Percentiles rank a stretch among this genome's conserved stretches.
Evolutionary conservation across 2,888 invertebrate species (phyloP).

Genomic region (Acrobasis suavella): DNA sequence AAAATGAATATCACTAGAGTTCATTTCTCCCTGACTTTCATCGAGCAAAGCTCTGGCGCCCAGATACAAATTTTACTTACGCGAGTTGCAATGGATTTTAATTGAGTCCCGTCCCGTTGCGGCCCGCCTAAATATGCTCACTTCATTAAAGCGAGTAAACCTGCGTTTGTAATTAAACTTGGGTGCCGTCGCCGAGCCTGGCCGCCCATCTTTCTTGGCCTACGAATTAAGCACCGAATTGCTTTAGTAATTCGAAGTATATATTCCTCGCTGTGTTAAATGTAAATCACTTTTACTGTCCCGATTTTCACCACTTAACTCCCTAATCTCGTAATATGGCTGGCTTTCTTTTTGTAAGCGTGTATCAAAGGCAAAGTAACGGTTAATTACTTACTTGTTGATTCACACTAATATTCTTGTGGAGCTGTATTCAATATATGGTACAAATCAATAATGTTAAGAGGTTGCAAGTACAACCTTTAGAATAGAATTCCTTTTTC

Average conservation of each 20-base stretch:
- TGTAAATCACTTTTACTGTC: slow-evolving; percentile 80
- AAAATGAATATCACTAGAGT: too few relatives aligned
- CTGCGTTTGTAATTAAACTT: slow-evolving; percentile 78
- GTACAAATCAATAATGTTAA: too few relatives aligned
- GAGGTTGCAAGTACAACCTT: too few relatives aligned
- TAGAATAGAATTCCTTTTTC: too few relatives aligned
- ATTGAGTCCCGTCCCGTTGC: too few relatives aligned
- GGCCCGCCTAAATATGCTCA: too few relatives aligned
- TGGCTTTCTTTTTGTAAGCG: slow-evolving; percentile 44
- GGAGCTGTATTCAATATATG: not conserved
- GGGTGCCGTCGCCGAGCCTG: slow-evolving; percentile 61
- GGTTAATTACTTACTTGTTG: not conserved
- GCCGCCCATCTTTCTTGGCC: slow-evolving; percentile 80
- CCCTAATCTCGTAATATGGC: slow-evolving; percentile 59
- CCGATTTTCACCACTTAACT: slow-evolving; percentile 69
- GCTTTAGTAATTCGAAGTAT: slow-evolving; percentile 79
- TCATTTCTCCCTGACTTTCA: too few relatives aligned
- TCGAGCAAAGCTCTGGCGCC: too few relatives aligned
- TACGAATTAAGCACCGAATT: slow-evolving; percentile 81
- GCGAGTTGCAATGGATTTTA: too few relatives aligned
- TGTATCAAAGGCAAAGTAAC: not conserved
- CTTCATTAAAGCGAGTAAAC: slow-evolving; percentile 70
- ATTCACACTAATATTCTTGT: not conserved
- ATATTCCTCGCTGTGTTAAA: slow-evolving; percentile 76
- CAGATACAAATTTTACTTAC: too few relatives aligned